Conservation (phyloP, 2,113 vertebrate genomes). For the Sclerurus mexicanus region DNA sequence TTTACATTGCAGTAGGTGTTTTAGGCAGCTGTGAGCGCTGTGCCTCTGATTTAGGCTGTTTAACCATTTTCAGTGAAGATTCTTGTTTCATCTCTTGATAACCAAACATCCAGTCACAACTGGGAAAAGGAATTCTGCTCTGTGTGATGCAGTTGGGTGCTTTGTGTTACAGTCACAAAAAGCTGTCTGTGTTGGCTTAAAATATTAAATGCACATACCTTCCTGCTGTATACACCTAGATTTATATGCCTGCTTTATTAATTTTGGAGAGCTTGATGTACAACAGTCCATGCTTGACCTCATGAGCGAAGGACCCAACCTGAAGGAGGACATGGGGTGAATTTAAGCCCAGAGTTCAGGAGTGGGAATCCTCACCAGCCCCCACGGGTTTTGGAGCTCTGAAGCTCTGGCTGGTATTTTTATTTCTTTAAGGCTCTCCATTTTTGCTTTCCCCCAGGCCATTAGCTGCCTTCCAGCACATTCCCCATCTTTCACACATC, state of each 20-base stretch:
- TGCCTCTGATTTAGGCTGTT: neutral
- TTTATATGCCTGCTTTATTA: neutral
- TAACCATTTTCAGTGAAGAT: neutral
- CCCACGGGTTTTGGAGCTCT: neutral
- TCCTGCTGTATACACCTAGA: neutral
- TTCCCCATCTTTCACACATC: neutral
- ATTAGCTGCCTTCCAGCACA: neutral
- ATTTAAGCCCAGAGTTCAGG: neutral
- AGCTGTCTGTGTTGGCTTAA: neutral
- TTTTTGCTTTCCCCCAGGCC: neutral
- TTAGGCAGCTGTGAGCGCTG: fast-evolving
- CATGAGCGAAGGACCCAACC: neutral
- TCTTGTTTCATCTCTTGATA: neutral
- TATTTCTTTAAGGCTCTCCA: neutral
- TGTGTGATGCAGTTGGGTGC: neutral
- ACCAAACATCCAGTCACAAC: neutral
- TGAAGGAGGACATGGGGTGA: neutral
- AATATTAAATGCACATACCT: neutral
- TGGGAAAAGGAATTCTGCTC: neutral
- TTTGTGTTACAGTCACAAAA: neutral
- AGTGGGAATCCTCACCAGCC: neutral
- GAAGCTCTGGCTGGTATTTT: neutral
- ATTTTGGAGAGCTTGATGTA: neutral
- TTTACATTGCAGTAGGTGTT: neutral
- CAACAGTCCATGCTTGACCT: neutral